A percentile compares a stretch with the other conserved stretches of the same genome.
Evolutionary conservation across 2,113 vertebrate genomes (phyloP).

Genomic region (Rattus norvegicus): DNA sequence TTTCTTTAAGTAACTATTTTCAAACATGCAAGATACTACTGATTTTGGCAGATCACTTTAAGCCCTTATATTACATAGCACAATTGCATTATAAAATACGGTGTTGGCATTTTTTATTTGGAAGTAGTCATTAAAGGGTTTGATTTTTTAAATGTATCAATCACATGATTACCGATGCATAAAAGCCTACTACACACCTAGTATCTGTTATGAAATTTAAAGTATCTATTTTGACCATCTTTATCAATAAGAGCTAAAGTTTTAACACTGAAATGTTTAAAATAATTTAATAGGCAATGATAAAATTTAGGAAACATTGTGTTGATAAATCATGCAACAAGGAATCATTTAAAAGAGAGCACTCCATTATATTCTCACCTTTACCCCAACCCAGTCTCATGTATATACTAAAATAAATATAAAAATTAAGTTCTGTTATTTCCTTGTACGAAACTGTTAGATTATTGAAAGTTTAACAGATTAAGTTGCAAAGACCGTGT

Average conservation of each 20-base stretch:
- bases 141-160: slow-evolving; percentile 55
- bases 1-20: slow-evolving; percentile 54
- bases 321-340: slow-evolving; percentile 19
- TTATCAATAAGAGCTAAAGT: slow-evolving; percentile 49
- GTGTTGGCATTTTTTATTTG: slow-evolving; percentile 39
- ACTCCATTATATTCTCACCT: slow-evolving; percentile 67
- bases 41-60: not conserved
- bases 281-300: slow-evolving; percentile 18
- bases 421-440: slow-evolving; percentile 64
- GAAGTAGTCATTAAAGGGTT: slow-evolving; percentile 56
- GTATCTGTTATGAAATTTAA: slow-evolving; percentile 54
- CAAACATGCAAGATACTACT: not conserved
- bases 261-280: slow-evolving; percentile 59
- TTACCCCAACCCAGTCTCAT: not conserved
- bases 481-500: slow-evolving; percentile 47
- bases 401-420: not conserved
- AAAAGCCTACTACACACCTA: slow-evolving; percentile 51
- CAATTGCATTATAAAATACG: slow-evolving; percentile 43
- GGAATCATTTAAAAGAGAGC: slow-evolving; percentile 53
- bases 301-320: slow-evolving; percentile 59
- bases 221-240: slow-evolving; percentile 28
- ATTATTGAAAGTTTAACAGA: slow-evolving; percentile 20
- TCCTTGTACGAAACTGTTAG: not conserved
- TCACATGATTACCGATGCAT: slow-evolving; percentile 60
- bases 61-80: not conserved